phyloP scores from a whole-genome alignment of 2,888 invertebrate genomes.

The Mythimna albipuncta region DNA sequence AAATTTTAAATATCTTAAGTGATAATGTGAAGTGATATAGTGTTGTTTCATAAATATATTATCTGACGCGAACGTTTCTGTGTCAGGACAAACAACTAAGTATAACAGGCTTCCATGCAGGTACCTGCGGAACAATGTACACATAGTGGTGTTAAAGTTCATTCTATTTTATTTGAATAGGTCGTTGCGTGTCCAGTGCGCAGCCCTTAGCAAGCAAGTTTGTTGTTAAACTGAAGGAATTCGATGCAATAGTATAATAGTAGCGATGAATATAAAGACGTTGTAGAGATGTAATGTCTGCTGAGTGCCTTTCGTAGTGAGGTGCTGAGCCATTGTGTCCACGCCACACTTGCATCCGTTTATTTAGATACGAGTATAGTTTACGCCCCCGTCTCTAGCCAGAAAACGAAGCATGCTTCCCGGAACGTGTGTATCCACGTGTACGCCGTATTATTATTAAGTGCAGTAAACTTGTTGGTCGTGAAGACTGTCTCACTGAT shows the following conservation, averaged over 20 bases:
- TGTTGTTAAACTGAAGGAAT: constrained; percentile 51
- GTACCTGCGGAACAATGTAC: constrained; percentile 47
- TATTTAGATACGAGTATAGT: constrained; percentile 22
- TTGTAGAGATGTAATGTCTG: constrained; percentile 49
- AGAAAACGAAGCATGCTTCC: constrained; percentile 7
- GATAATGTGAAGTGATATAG: constrained; percentile 59
- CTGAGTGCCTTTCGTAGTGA: constrained; percentile 62
- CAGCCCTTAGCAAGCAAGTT: constrained; percentile 57
- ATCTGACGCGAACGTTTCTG: constrained; percentile 28
- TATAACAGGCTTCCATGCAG: constrained; percentile 40
- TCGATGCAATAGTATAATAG: constrained; percentile 47
- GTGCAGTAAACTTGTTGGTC: constrained; percentile 55
- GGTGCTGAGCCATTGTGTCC: constrained; percentile 54
- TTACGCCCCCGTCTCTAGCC: constrained; percentile 11
- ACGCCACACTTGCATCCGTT: constrained; percentile 38
- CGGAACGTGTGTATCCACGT: constrained; percentile 9
- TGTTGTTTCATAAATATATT: constrained; percentile 52
- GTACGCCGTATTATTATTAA: constrained; percentile 16
- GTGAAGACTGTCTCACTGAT: constrained; percentile 76
- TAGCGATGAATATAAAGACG: constrained; percentile 47
- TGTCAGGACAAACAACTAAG: constrained; percentile 35
- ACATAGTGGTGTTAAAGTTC: constrained; percentile 57
- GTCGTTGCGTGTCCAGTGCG: constrained; percentile 58
- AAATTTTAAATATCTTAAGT: constrained; percentile 68
- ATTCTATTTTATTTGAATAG: constrained; percentile 49